These are phyloP conservation scores for Nothocercus nigrocapillus DNA, from an alignment of 2,113 vertebrate species.

Conservation along the genomic window DNA sequence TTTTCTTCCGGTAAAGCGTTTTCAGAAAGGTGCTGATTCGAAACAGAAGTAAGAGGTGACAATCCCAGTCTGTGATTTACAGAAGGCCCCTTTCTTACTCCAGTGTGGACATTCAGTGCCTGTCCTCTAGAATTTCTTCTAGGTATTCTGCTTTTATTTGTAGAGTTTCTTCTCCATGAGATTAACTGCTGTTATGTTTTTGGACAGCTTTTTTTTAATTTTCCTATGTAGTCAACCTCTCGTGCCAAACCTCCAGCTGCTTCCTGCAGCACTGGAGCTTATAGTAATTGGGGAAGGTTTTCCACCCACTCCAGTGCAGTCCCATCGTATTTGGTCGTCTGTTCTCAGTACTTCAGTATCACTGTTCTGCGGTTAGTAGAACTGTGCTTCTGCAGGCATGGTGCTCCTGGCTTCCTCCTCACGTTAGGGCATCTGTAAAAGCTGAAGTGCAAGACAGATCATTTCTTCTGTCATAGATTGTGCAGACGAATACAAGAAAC, in stretches of 20 bases:
- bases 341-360: background rate
- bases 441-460: background rate
- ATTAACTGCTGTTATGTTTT: background rate
- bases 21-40: background rate
- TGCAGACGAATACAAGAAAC: background rate
- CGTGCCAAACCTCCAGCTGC: background rate
- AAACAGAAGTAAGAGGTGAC: background rate
- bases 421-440: background rate
- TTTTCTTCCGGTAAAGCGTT: background rate
- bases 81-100: background rate
- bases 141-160: background rate
- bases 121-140: background rate
- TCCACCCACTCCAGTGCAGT: background rate
- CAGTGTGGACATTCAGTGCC: background rate
- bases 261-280: background rate
- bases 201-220: background rate
- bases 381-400: background rate
- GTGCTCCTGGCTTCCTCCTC: background rate
- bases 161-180: background rate
- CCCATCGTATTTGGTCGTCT: background rate
- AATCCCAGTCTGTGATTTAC: background rate
- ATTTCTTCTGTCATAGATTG: background rate
- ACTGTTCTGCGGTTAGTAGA: background rate
- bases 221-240: background rate
- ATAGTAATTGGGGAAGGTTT: background rate